Percentiles rank a stretch among this genome's conserved stretches.
phyloP scores from a whole-genome alignment of 2,888 invertebrate species.

The Chrysotoxum bicinctum region DNA sequence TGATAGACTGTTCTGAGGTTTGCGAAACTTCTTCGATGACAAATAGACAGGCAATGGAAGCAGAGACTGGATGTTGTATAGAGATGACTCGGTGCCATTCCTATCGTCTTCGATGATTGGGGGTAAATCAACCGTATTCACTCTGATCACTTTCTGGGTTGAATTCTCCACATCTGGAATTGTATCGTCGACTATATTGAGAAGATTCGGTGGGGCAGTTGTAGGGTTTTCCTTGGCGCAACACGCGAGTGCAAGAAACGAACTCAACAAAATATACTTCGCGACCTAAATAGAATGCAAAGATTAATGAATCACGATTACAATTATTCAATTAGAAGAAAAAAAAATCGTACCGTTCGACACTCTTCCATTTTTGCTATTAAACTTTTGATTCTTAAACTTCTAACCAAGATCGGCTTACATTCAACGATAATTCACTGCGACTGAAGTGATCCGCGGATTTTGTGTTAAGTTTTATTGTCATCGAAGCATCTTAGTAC shows the following conservation, averaged over 20 bases:
- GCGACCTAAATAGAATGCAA: constrained; percentile 36
- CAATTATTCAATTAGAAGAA: background rate
- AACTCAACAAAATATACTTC: constrained; percentile 47
- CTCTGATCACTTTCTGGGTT: constrained; percentile 77
- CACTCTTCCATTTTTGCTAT: constrained; percentile 55
- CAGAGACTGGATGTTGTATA: constrained; percentile 78
- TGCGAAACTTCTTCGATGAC: constrained; percentile 45
- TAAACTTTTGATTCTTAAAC: constrained; percentile 54
- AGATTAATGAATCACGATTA: constrained; percentile 21
- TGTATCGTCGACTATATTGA: constrained; percentile 77
- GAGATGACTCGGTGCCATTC: constrained; percentile 75
- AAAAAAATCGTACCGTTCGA: constrained; percentile 30
- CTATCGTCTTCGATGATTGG: constrained; percentile 72
- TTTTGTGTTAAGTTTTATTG: constrained; percentile 76
- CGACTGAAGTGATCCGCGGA: constrained; percentile 76
- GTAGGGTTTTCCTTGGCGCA: constrained; percentile 28
- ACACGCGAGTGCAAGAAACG: constrained; percentile 21
- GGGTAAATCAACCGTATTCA: constrained; percentile 78
- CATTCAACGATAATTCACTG: constrained; percentile 74
- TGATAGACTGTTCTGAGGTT: background rate
- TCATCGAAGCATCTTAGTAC: constrained; percentile 49
- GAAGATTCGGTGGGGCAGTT: constrained; percentile 8
- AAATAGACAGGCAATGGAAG: constrained; percentile 64
- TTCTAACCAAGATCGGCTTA: constrained; percentile 66
- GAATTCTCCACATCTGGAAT: constrained; percentile 77